phyloP scores from a whole-genome alignment of 2,888 invertebrate species.

The Tryphoninae sp. region DNA sequence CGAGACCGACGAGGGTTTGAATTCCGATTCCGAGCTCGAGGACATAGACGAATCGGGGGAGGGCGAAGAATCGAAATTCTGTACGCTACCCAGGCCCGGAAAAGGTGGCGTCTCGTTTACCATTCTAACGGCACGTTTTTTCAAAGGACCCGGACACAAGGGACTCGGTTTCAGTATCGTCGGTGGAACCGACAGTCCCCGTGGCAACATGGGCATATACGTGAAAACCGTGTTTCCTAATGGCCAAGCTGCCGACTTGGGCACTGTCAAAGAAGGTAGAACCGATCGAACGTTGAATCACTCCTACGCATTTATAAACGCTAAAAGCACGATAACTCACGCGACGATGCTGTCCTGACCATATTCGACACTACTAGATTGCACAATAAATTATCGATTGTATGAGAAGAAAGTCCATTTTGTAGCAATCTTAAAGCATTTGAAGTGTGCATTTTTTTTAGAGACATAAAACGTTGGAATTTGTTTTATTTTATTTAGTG shows the following conservation, averaged over 20 bases:
- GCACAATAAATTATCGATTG: neutral
- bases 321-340: neutral
- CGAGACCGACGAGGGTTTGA: slow-evolving; percentile 78
- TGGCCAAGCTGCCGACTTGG: slow-evolving; percentile 92
- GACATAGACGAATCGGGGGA: slow-evolving; percentile 82
- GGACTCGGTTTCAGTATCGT: slow-evolving; percentile 95
- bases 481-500: no score
- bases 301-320: slow-evolving; percentile 3
- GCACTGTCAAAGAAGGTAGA: slow-evolving; percentile 90
- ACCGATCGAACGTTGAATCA: slow-evolving; percentile 78
- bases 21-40: slow-evolving; percentile 77
- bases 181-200: slow-evolving; percentile 92
- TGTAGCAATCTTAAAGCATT: no score
- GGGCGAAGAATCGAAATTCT: slow-evolving; percentile 84
- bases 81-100: slow-evolving; percentile 84
- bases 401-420: neutral
- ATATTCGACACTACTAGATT: neutral
- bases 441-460: no score
- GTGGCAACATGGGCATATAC: slow-evolving; percentile 93
- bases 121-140: slow-evolving; percentile 85
- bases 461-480: no score
- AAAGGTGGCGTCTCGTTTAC: slow-evolving; percentile 82
- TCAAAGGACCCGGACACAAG: slow-evolving; percentile 92
- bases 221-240: slow-evolving; percentile 93
- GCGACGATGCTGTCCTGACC: neutral